These are phyloP conservation scores for Chaunax sp. DNA, from an alignment of 2,797 vertebrate species.

Conservation along the genomic window DNA sequence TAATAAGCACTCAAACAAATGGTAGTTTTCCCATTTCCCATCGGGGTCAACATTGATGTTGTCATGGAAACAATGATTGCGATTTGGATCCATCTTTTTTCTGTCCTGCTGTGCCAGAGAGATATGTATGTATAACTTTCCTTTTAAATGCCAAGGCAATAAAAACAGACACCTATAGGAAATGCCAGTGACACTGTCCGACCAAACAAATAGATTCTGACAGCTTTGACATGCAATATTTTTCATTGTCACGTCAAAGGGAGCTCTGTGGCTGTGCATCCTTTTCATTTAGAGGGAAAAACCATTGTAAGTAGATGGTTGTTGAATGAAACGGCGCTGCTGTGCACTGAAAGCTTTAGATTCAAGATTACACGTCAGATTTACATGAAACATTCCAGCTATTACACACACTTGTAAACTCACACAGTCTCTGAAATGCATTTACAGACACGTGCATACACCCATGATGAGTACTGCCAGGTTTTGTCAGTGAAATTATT, in stretches of 20 bases:
- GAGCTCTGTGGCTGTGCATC: slow-evolving; percentile 29
- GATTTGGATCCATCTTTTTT: slow-evolving; percentile 46
- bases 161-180: slow-evolving; percentile 63
- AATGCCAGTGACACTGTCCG: slow-evolving; percentile 62
- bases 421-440: slow-evolving; percentile 7
- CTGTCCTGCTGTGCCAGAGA: slow-evolving; percentile 33
- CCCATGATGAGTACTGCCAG: slow-evolving; percentile 2
- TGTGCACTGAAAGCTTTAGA: slow-evolving; percentile 19
- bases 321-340: slow-evolving; percentile 35
- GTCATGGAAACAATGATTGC: slow-evolving; percentile 75
- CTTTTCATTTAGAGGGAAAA: slow-evolving; percentile 25
- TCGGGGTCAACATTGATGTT: slow-evolving; percentile 69
- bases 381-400: slow-evolving; percentile 16
- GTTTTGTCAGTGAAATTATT: slow-evolving; percentile 21
- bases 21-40: slow-evolving; percentile 25
- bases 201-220: slow-evolving; percentile 47
- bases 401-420: background rate
- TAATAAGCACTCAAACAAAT: slow-evolving; percentile 64
- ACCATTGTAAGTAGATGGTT: slow-evolving; percentile 21
- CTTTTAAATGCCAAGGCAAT: slow-evolving; percentile 66
- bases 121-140: slow-evolving; percentile 38
- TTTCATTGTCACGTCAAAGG: slow-evolving; percentile 48
- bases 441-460: slow-evolving; percentile 6
- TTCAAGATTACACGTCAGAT: slow-evolving; percentile 22
- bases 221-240: slow-evolving; percentile 48